These are phyloP conservation scores for Plebejus melissa DNA, from an alignment of 2,888 invertebrate species.

Conservation along the genomic window DNA sequence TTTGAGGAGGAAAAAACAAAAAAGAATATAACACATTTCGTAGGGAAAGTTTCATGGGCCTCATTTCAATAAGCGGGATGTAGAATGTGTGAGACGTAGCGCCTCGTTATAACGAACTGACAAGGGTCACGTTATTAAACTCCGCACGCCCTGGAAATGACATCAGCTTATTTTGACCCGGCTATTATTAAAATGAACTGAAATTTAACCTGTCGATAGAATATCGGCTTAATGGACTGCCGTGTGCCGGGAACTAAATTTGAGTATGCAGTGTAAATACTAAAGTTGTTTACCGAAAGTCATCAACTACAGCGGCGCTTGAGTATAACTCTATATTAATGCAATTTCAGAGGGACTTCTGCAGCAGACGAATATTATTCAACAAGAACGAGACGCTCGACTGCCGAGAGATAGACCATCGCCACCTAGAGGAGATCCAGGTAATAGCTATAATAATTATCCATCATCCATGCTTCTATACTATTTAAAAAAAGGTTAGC, in stretches of 20 bases:
- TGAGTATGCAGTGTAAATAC: background rate
- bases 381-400: slow-evolving; percentile 76
- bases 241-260: background rate
- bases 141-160: slow-evolving; percentile 38
- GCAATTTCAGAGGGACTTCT: slow-evolving; percentile 87
- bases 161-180: slow-evolving; percentile 17
- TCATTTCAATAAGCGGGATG: slow-evolving; percentile 11
- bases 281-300: background rate
- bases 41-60: slow-evolving; percentile 1
- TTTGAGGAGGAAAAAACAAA: background rate
- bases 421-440: slow-evolving; percentile 80
- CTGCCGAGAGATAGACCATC: slow-evolving; percentile 70
- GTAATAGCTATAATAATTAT: slow-evolving; percentile 49
- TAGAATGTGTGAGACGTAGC: slow-evolving; percentile 27
- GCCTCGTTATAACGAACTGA: slow-evolving; percentile 41
- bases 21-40: background rate
- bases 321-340: background rate
- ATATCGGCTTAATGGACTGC: slow-evolving; percentile 2
- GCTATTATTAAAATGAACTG: slow-evolving; percentile 33
- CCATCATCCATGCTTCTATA: no score
- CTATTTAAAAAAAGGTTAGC: no score
- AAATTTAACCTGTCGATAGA: slow-evolving; percentile 1
- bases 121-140: slow-evolving; percentile 62
- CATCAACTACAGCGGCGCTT: no score
- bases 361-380: slow-evolving; percentile 86